phyloP scores from a whole-genome alignment of 2,113 vertebrate genomes.

The Perognathus longimembris region DNA sequence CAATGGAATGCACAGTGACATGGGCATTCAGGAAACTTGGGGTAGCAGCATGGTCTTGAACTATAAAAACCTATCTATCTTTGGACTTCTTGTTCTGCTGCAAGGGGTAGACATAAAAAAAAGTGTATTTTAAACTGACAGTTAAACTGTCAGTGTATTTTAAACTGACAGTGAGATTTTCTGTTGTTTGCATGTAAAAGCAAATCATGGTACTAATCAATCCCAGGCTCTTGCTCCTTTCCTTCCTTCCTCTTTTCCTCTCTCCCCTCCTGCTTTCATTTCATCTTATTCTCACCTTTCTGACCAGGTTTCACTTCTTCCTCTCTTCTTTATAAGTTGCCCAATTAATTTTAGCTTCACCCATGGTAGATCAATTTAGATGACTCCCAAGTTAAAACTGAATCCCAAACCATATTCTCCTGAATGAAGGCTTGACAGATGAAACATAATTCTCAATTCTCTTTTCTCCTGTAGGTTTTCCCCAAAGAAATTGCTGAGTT shows the following conservation, averaged over 20 bases:
- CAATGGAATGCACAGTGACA: not conserved
- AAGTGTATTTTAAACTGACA: too few relatives aligned
- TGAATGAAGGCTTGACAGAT: constrained; percentile 25
- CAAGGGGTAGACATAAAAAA: not conserved
- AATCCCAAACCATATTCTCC: not conserved
- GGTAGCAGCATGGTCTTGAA: not conserved
- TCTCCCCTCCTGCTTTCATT: not conserved
- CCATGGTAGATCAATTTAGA: not conserved
- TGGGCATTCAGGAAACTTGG: not conserved
- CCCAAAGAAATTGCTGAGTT: not conserved
- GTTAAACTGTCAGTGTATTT: not conserved
- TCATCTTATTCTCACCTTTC: not conserved
- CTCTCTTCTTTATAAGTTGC: not conserved
- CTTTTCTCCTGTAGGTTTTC: not conserved
- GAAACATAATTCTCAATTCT: not conserved
- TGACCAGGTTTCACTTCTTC: not conserved
- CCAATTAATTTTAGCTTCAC: constrained; percentile 33
- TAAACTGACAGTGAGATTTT: not conserved
- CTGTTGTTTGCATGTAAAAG: not conserved
- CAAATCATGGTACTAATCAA: not conserved
- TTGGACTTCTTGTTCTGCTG: not conserved
- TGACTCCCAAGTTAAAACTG: constrained; percentile 1
- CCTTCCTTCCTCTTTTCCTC: not conserved
- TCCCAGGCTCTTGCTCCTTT: not conserved
- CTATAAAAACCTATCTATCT: not conserved